Evolutionary conservation across 2,113 vertebrate genomes (phyloP).

Genomic region (Phodopus roborovskii): DNA sequence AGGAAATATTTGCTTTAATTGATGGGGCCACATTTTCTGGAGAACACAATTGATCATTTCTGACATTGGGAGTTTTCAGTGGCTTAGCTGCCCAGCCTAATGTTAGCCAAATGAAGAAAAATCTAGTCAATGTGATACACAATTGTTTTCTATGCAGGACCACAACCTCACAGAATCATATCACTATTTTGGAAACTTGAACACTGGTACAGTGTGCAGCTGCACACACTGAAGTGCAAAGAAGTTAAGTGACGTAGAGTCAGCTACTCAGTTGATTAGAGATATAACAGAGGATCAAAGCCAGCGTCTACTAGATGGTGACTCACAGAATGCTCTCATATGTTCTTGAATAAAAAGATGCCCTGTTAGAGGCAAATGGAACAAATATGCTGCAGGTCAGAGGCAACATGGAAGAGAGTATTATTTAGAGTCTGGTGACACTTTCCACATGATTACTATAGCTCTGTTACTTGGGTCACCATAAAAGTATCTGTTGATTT

Average conservation of each 20-base stretch:
- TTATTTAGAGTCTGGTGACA: slow-evolving; percentile 67
- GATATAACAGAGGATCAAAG: background rate
- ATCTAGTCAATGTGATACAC: background rate
- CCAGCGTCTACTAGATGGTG: background rate
- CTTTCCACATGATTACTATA: slow-evolving; percentile 60
- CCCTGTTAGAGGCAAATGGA: background rate
- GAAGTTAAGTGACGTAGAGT: background rate
- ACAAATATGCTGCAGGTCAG: slow-evolving; percentile 53
- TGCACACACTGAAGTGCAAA: slow-evolving; percentile 41
- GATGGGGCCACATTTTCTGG: background rate
- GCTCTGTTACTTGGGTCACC: slow-evolving; percentile 59
- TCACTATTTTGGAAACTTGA: background rate
- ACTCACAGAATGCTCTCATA: background rate
- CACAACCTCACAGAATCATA: background rate
- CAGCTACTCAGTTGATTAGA: background rate
- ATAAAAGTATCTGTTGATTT: slow-evolving; percentile 72
- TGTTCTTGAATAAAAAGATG: background rate
- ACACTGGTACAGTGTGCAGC: background rate
- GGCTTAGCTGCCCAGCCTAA: background rate
- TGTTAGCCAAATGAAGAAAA: background rate
- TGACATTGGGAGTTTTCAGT: background rate
- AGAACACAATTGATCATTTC: background rate
- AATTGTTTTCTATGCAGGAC: background rate
- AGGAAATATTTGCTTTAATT: background rate
- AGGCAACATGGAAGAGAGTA: background rate